Evolutionary conservation across 2,113 vertebrate genomes (phyloP).

Genomic region (Nothocercus julius): DNA sequence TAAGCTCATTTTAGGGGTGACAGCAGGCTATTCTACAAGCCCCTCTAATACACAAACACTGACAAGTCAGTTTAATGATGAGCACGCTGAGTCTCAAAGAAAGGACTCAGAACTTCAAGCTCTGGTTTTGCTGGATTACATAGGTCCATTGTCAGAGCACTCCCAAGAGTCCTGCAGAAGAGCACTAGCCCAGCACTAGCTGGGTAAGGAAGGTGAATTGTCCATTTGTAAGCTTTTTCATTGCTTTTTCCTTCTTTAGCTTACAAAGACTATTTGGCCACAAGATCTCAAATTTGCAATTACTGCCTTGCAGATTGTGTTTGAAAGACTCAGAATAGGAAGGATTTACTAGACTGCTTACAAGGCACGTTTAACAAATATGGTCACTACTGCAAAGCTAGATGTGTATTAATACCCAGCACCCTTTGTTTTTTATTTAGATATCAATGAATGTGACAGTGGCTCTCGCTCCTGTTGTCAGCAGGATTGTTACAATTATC

Average conservation of each 20-base stretch:
- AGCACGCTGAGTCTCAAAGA: neutral
- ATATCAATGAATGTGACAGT: slow-evolving; percentile 85
- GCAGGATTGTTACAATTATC: slow-evolving; percentile 91
- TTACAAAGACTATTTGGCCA: too few species aligned
- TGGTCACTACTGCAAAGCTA: neutral
- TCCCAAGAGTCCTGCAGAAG: too few species aligned
- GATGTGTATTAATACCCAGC: neutral
- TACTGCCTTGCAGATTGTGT: neutral
- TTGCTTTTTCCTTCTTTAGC: too few species aligned
- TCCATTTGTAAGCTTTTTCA: too few species aligned
- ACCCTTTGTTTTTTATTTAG: slow-evolving; percentile 69
- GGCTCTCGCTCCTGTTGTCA: slow-evolving; percentile 84
- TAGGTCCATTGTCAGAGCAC: neutral
- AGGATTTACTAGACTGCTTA: neutral
- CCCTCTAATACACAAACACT: neutral
- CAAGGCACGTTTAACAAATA: neutral
- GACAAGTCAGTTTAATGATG: accelerated
- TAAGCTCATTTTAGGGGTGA: neutral
- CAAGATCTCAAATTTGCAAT: neutral
- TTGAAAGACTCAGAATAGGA: neutral
- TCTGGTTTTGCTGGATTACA: neutral
- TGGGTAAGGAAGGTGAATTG: neutral
- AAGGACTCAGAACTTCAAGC: neutral
- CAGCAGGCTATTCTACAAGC: neutral
- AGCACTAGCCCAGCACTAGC: neutral